A percentile compares a stretch with the other conserved stretches of the same genome.
Conservation (phyloP, 2,888 invertebrate genomes). For the Pseudococcus longispinus region DNA sequence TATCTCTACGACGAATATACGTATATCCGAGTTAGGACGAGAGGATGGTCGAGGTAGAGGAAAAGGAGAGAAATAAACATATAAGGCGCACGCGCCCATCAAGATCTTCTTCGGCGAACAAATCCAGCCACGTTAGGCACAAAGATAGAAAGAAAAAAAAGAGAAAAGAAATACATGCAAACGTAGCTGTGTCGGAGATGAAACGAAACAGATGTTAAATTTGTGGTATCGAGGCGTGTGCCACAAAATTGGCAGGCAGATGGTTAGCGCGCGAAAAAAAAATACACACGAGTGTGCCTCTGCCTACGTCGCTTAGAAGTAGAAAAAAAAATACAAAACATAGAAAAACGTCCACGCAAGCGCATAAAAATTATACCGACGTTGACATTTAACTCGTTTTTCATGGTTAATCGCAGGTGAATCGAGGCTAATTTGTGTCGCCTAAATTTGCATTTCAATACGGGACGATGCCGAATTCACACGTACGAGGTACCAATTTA, state of each 20-base stretch:
- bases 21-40: background rate
- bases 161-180: background rate
- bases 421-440: constrained; percentile 22
- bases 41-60: too few relatives aligned
- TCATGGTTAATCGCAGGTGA: constrained; percentile 41
- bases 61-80: background rate
- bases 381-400: constrained; percentile 40
- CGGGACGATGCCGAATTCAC: background rate
- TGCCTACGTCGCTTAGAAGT: background rate
- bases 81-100: background rate
- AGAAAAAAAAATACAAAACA: background rate
- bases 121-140: background rate
- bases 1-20: background rate
- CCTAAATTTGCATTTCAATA: constrained; percentile 30
- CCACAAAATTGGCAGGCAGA: constrained; percentile 41
- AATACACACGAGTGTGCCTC: background rate
- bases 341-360: background rate
- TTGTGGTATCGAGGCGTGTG: constrained; percentile 29
- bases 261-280: background rate
- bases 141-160: background rate
- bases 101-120: background rate
- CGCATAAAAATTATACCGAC: constrained; percentile 11
- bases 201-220: constrained; percentile 41
- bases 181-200: background rate
- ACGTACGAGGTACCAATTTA: background rate